Evolutionary conservation across 2,888 invertebrate genomes (phyloP), one percentile per base, ranked within the genome.

Genomic region (Nasonovia ribisnigri): DNA sequence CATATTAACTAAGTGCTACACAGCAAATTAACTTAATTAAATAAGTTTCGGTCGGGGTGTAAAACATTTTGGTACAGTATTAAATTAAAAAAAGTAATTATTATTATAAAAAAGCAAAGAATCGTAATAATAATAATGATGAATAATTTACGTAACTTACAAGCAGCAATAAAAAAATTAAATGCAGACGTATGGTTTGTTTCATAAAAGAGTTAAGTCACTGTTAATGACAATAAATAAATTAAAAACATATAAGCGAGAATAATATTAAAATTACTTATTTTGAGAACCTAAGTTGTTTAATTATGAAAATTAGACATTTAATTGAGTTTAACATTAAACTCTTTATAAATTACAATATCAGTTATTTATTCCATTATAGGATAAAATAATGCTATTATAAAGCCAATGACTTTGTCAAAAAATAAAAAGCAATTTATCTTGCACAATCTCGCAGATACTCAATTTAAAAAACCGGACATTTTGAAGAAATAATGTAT

Each of bases 361-460:
- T 36, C 77, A 77, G 77, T 36, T 36, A 20, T 36, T 77, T 77
- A 36, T 77, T 60, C 43, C 43, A 89, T 42, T 20, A 46, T 60
- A 67, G 3, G 16, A n/a, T 60, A 60, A 89, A 57, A 57, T 57
- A 57, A 89, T 43, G 43, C 20, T 20, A 20, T 67, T 60, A n/a
- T 24, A n/a, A 90, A 36, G 57, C 5, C 43, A 29, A 60, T 89
- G 89, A n/a, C 16, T n/a, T 89, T 89, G 43, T 60, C n/a, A 89
- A 20, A 89, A 89, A 89, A 46, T 89, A 29, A 57, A 89, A 11
- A 60, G 20, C 43, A 90, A 29, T 90, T n/a, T 46, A 42, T 90
- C 43, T 89, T 46, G 43, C 11, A 84, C 84, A 29, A 86, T 86
- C n/a, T 77, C 36, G 3, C 0, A 36, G 3, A 77, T 77, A 8